phyloP scores from a whole-genome alignment of 2,888 invertebrate species.

The Teleogryllus oceanicus region DNA sequence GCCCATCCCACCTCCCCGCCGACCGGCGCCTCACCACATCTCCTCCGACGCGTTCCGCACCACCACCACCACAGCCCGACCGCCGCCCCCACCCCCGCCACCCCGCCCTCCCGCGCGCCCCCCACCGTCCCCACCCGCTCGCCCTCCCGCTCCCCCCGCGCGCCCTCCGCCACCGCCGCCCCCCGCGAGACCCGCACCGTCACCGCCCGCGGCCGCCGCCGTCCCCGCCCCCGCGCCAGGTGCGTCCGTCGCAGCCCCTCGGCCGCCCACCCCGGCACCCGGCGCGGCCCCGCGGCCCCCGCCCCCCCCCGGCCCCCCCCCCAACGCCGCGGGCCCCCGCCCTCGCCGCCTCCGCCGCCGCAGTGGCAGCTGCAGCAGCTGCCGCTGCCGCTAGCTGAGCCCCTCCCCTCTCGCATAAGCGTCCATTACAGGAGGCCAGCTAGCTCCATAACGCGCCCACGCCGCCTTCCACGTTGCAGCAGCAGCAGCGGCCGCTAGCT shows the following conservation, averaged over 20 bases:
- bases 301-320: slow-evolving; percentile 28
- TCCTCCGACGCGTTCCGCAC: slow-evolving; percentile 23
- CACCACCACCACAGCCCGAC: background rate
- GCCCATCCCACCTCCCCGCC: background rate
- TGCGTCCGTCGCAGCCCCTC: slow-evolving; percentile 19
- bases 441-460: too few relatives aligned
- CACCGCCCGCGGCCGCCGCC: slow-evolving; percentile 23
- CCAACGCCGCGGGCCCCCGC: slow-evolving; percentile 25
- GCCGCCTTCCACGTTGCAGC: too few relatives aligned
- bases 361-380: background rate
- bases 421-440: too few relatives aligned
- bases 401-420: too few relatives aligned
- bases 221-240: slow-evolving; percentile 11
- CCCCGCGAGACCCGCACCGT: background rate
- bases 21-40: slow-evolving; percentile 25
- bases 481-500: too few relatives aligned
- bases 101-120: background rate
- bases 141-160: slow-evolving; percentile 25
- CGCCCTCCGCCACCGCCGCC: slow-evolving; percentile 18
- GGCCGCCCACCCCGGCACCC: background rate
- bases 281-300: slow-evolving; percentile 49
- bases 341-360: background rate
- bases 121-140: slow-evolving; percentile 25
- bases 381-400: background rate
- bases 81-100: background rate